Conservation (phyloP, 1,140 invertebrate genomes). For the Pseudobourletiella spinata region DNA sequence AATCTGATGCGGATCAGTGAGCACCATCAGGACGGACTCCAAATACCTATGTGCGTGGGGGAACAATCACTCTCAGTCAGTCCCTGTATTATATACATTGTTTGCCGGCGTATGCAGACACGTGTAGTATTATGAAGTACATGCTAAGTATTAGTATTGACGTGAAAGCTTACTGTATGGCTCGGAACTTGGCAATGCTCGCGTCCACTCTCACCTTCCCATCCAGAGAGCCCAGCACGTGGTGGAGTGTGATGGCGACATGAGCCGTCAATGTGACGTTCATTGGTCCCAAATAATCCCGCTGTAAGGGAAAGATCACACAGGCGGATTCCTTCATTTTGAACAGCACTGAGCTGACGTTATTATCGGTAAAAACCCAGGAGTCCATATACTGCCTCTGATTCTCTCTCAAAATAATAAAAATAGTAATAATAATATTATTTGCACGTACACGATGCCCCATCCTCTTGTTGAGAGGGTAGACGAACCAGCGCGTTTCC, state of each 20-base stretch:
- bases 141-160: no score
- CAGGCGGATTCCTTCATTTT: no score
- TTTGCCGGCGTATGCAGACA: no score
- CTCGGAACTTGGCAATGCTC: slow-evolving; percentile 38
- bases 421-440: no score
- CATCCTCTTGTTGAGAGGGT: slow-evolving; percentile 39
- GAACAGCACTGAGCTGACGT: no score
- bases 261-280: slow-evolving; percentile 48
- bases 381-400: no score
- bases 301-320: no score
- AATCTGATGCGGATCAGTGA: slow-evolving; percentile 46
- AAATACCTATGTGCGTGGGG: slow-evolving; percentile 40
- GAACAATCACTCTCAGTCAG: no score
- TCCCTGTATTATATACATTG: no score
- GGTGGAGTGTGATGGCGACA: slow-evolving; percentile 44
- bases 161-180: slow-evolving; percentile 38
- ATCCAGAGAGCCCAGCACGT: slow-evolving; percentile 40
- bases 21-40: slow-evolving; percentile 40
- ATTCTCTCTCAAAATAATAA: no score
- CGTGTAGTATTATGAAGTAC: no score
- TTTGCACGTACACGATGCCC: slow-evolving; percentile 35
- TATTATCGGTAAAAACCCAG: no score
- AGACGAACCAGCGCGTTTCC: slow-evolving; percentile 39
- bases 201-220: slow-evolving; percentile 37
- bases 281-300: slow-evolving; percentile 20